Evolutionary conservation across 1,140 invertebrate species (phyloP).

Genomic region (Ganaspis sp.): DNA sequence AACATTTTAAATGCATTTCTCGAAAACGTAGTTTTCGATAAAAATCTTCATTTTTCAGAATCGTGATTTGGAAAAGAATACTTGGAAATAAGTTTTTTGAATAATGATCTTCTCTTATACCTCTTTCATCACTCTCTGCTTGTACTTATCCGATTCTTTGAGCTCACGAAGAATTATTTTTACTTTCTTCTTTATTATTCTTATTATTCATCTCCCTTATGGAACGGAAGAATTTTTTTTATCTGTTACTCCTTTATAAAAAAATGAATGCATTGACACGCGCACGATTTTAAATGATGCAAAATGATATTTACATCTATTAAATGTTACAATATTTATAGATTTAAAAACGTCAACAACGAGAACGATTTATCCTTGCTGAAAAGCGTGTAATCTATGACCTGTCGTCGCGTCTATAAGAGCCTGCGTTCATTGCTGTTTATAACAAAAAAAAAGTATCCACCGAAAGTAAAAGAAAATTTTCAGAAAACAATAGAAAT

Average conservation of each 20-base stretch:
- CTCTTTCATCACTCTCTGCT: not conserved
- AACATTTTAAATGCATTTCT: not conserved
- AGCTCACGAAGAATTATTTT: not conserved
- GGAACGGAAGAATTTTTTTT: too few relatives aligned
- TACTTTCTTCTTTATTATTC: not conserved
- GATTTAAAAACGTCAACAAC: not conserved
- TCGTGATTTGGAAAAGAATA: not conserved
- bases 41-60: not conserved
- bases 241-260: not conserved
- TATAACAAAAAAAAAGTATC: not conserved
- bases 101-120: not conserved
- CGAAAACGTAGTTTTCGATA: too few relatives aligned
- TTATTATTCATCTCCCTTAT: not conserved
- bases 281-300: not conserved
- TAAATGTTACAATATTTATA: conserved; percentile 19
- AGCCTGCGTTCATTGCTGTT: not conserved
- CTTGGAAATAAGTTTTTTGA: conserved; percentile 6
- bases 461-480: conserved; percentile 9
- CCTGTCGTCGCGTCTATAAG: not conserved
- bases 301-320: not conserved
- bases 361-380: conserved; percentile 8
- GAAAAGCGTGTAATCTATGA: not conserved
- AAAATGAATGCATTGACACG: not conserved
- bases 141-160: not conserved
- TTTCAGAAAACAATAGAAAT: not conserved